These are phyloP conservation scores for Jaculus jaculus DNA, from an alignment of 2,113 vertebrate genomes.

Conservation along the genomic window DNA sequence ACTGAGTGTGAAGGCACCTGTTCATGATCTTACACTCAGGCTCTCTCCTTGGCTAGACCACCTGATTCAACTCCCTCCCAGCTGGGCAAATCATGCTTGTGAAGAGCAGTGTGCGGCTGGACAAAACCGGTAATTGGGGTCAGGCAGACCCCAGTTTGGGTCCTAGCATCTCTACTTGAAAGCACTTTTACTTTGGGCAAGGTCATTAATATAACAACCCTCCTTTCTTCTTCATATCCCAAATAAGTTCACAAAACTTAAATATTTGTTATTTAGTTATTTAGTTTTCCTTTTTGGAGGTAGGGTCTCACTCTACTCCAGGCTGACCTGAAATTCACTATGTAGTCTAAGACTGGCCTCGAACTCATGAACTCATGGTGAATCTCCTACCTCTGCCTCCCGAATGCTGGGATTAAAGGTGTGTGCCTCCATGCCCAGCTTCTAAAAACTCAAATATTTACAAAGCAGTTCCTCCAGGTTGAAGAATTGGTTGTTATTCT, in stretches of 20 bases:
- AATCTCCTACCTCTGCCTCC: too few relatives aligned
- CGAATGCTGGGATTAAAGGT: too few relatives aligned
- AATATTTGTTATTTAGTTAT: too few relatives aligned
- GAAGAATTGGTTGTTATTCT: neutral
- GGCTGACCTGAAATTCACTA: too few relatives aligned
- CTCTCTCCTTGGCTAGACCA: neutral
- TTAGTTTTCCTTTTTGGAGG: too few relatives aligned
- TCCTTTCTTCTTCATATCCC: neutral
- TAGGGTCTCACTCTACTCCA: too few relatives aligned
- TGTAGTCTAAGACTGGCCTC: too few relatives aligned
- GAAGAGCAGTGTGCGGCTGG: neutral
- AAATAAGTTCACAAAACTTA: neutral
- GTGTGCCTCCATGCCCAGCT: too few relatives aligned
- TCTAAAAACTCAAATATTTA: neutral
- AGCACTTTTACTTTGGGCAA: neutral
- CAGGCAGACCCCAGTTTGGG: neutral
- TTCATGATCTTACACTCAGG: too few relatives aligned
- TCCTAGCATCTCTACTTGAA: neutral
- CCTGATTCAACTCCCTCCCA: neutral
- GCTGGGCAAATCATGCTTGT: neutral
- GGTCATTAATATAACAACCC: neutral
- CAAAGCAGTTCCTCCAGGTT: neutral
- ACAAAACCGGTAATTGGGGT: neutral
- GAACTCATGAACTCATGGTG: too few relatives aligned
- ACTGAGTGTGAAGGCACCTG: constrained; percentile 2